Conservation (phyloP, 2,113 vertebrate species). For the Pleuronectes platessa region DNA sequence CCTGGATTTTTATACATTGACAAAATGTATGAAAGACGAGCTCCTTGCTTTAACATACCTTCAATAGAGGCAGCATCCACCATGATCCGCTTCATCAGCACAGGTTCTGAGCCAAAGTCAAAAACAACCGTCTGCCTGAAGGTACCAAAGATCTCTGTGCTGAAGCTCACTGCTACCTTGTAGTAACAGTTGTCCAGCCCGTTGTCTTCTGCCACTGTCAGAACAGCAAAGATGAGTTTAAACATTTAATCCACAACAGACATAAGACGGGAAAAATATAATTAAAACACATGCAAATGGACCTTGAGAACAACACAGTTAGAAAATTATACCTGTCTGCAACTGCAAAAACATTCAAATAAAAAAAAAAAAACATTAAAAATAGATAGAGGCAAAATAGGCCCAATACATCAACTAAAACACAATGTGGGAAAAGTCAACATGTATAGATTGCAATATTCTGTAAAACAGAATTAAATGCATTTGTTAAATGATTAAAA, state of each 20-base stretch:
- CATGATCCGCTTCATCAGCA: constrained; percentile 98
- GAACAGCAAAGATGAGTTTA: background rate
- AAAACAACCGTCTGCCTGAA: constrained; percentile 98
- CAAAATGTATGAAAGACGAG: background rate
- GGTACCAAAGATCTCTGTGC: constrained; percentile 98
- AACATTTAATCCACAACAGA: background rate
- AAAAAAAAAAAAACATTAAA: background rate
- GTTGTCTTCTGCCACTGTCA: constrained; percentile 85
- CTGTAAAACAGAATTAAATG: background rate
- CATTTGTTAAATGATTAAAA: background rate
- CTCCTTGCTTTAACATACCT: constrained; percentile 80
- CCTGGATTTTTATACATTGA: background rate
- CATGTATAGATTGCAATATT: background rate
- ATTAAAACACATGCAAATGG: background rate
- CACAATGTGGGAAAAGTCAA: background rate
- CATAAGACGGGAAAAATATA: background rate
- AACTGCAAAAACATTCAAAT: background rate
- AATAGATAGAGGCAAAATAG: background rate
- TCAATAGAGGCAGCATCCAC: constrained; percentile 98
- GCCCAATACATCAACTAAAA: background rate
- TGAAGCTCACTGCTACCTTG: constrained; percentile 94
- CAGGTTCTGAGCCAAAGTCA: constrained; percentile 97
- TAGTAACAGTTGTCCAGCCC: constrained; percentile 96
- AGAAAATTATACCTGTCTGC: background rate
- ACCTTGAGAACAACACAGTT: background rate